phyloP scores from a whole-genome alignment of 2,888 invertebrate genomes.

The Falcaria lacertinaria region DNA sequence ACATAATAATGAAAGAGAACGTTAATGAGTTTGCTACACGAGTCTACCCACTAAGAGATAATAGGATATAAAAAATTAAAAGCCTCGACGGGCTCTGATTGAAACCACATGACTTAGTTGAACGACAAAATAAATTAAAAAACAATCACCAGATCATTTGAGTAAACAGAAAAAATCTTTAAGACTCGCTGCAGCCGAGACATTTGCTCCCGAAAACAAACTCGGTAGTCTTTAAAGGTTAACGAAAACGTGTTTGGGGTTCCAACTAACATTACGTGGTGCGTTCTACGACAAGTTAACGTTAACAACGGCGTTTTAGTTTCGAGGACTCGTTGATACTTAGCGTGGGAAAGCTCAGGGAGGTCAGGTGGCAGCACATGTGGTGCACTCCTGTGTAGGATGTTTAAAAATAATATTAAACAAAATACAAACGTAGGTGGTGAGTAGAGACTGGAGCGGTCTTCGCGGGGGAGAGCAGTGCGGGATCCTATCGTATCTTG shows the following conservation, averaged over 20 bases:
- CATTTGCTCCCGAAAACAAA: constrained; percentile 67
- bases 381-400: constrained; percentile 68
- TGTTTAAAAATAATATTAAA: constrained; percentile 73
- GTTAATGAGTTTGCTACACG: background rate
- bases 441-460: constrained; percentile 36
- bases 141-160: constrained; percentile 77
- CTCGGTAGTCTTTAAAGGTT: constrained; percentile 30
- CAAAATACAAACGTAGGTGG: constrained; percentile 60
- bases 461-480: constrained; percentile 65
- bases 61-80: constrained; percentile 59
- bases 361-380: constrained; percentile 77
- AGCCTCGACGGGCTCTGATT: constrained; percentile 62
- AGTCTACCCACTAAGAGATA: constrained; percentile 24
- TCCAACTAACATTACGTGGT: constrained; percentile 34
- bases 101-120: constrained; percentile 74
- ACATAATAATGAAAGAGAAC: background rate
- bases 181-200: constrained; percentile 61
- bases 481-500: constrained; percentile 19
- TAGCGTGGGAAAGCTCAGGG: constrained; percentile 72
- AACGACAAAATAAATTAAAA: constrained; percentile 75
- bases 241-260: constrained; percentile 27
- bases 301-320: constrained; percentile 52
- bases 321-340: constrained; percentile 48
- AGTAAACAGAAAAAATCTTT: constrained; percentile 70
- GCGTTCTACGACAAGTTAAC: constrained; percentile 43